Evolutionary conservation across 2,888 invertebrate genomes (phyloP), one percentile per base, ranked within the genome.

Genomic region (Amblyteles armatorius): DNA sequence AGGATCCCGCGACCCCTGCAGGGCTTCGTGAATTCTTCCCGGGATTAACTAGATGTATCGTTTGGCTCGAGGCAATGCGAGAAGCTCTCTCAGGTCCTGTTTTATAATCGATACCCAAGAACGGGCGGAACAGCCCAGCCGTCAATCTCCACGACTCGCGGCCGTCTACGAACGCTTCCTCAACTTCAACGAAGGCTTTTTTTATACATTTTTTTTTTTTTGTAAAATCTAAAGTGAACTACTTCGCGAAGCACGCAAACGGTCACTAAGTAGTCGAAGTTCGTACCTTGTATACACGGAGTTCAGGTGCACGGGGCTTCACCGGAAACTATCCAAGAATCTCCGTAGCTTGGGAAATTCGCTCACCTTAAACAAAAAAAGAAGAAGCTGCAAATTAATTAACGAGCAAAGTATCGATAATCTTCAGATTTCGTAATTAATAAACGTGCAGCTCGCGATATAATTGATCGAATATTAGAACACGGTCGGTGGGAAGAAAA

Each of bases 21-120:
- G 74, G 63, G 44, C 29, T 63, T 74, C 33, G 63, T 48, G 29
- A 78, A 79, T 63, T 29, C 69, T 71, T 50, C 44, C 2, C 48
- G 22, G 22, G 22, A 79, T 69, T 63, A 79, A 79, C 60, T 44
- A 79, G 79, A 71, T 69, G 71, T 50, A 71, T 79, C 44, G n/a
- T 60, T 19, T 44, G 50, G 48, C 33, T 36, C 60, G 48, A 33
- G 78, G 78, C 78, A 67, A 55, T 55, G 33, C 55, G 26, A 77
- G 55, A 55, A 77, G 65, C 77, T 77, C 65, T 33, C 16, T 26
- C 26, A 11, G 44, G 36, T 68, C 65, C 40, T 71, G 55, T 33
- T 63, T 69, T 69, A 71, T 50, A 71, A 60, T 50, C 79, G 33
- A 71, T 79, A 71, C 26, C 44, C 74, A 36, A 44, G 73, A 74